A percentile compares a stretch with the other conserved stretches of the same genome.
Conservation (phyloP, 2,113 vertebrate species). For the Neotoma lepida region DNA sequence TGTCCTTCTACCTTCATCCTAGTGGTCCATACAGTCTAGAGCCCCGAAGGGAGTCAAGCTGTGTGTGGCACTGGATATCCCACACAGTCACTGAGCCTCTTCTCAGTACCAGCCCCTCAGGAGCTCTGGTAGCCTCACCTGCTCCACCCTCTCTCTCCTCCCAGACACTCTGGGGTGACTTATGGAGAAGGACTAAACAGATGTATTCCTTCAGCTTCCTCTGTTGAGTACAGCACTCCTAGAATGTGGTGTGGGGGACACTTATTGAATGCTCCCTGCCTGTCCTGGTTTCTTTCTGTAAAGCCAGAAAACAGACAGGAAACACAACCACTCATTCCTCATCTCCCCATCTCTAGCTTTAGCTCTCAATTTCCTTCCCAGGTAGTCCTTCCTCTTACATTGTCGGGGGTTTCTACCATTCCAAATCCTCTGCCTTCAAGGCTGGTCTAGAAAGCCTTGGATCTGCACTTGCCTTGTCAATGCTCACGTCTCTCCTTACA, state of each 20-base stretch:
- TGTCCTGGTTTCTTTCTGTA: background rate
- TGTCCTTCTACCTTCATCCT: background rate
- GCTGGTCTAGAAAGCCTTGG: background rate
- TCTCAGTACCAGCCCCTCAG: background rate
- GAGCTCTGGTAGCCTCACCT: background rate
- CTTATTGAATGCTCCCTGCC: background rate
- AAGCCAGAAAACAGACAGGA: background rate
- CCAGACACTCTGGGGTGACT: background rate
- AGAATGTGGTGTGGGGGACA: too few relatives aligned
- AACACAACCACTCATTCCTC: background rate
- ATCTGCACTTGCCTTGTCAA: background rate
- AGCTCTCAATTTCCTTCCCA: background rate
- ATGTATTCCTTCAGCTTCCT: background rate
- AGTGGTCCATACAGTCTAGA: background rate
- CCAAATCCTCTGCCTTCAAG: background rate
- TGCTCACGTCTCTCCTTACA: background rate
- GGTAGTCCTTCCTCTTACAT: background rate
- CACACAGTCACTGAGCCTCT: background rate
- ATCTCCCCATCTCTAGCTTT: background rate
- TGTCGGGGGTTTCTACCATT: background rate
- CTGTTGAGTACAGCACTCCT: background rate
- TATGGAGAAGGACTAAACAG: background rate
- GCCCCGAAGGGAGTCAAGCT: background rate
- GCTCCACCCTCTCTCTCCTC: background rate
- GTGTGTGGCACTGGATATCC: background rate